Evolutionary conservation across 2,113 vertebrate genomes (phyloP).

Genomic region (Hippocampus zosterae): DNA sequence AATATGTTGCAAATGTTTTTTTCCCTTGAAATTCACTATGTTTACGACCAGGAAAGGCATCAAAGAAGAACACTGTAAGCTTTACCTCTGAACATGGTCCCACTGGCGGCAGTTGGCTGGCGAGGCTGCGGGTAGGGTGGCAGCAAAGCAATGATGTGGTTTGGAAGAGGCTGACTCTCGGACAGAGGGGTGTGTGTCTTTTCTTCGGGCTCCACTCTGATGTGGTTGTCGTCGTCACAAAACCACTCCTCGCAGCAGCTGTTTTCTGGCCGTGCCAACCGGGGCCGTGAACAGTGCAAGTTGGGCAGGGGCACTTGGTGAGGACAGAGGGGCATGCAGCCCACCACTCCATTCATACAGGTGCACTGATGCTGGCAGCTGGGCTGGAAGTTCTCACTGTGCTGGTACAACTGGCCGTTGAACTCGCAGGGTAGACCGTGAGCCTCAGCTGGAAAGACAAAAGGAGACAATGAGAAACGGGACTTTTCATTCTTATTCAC

Average conservation of each 20-base stretch:
- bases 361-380: conserved; percentile 74
- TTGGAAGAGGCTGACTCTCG: conserved; percentile 38
- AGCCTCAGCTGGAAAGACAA: conserved; percentile 59
- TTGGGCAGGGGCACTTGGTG: conserved; percentile 60
- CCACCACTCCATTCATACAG: conserved; percentile 74
- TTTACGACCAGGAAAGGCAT: background rate
- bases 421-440: conserved; percentile 73
- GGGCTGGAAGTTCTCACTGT: conserved; percentile 73
- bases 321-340: conserved; percentile 75
- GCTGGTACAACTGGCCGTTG: conserved; percentile 68
- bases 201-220: conserved; percentile 59
- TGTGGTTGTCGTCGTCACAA: conserved; percentile 70
- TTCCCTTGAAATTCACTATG: background rate
- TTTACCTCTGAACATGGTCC: conserved; percentile 51
- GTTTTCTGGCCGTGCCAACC: conserved; percentile 41
- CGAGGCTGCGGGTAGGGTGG: conserved; percentile 6
- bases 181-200: conserved; percentile 8
- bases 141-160: conserved; percentile 64
- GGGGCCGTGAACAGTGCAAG: conserved; percentile 57
- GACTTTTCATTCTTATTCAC: background rate
- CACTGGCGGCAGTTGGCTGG: conserved; percentile 15
- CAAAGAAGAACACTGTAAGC: background rate
- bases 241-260: conserved; percentile 73
- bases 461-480: conserved; percentile 1
- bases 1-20: background rate